Evolutionary conservation across 2,113 vertebrate genomes (phyloP).

Genomic region (Neofelis nebulosa): DNA sequence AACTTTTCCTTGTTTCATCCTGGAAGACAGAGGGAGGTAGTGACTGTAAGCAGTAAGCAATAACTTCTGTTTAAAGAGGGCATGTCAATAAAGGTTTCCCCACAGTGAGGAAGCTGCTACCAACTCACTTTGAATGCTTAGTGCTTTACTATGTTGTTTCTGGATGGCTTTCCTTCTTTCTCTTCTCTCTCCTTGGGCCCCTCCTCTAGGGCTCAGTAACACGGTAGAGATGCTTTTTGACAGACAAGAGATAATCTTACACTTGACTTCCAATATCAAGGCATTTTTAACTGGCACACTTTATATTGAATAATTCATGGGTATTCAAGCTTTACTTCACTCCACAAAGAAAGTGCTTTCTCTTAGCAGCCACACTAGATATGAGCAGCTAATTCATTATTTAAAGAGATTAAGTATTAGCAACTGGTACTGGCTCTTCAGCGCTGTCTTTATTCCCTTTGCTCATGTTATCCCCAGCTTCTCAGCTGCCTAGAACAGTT

Average conservation of each 20-base stretch:
- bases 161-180: conserved; percentile 62
- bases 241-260: conserved; percentile 96
- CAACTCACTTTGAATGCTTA: neutral
- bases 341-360: conserved; percentile 99
- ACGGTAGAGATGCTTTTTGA: conserved; percentile 94
- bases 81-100: conserved; percentile 2
- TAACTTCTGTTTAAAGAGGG: neutral
- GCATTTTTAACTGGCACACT: conserved; percentile 98
- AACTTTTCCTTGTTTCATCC: neutral
- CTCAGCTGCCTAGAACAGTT: conserved; percentile 83
- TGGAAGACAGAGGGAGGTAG: neutral
- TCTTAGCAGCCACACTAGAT: conserved; percentile 97
- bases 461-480: conserved; percentile 88
- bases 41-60: neutral
- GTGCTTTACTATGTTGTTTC: conserved; percentile 74
- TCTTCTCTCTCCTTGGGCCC: conserved; percentile 46
- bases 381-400: conserved; percentile 99
- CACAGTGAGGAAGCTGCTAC: neutral
- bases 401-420: conserved; percentile 98
- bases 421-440: conserved; percentile 87
- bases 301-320: conserved; percentile 99
- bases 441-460: conserved; percentile 91
- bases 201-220: conserved; percentile 80
- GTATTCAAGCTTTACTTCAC: conserved; percentile 97
- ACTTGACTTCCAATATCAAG: conserved; percentile 99